Conservation (phyloP, 1,140 invertebrate species). For the Stratiolaelaps scimitus region DNA sequence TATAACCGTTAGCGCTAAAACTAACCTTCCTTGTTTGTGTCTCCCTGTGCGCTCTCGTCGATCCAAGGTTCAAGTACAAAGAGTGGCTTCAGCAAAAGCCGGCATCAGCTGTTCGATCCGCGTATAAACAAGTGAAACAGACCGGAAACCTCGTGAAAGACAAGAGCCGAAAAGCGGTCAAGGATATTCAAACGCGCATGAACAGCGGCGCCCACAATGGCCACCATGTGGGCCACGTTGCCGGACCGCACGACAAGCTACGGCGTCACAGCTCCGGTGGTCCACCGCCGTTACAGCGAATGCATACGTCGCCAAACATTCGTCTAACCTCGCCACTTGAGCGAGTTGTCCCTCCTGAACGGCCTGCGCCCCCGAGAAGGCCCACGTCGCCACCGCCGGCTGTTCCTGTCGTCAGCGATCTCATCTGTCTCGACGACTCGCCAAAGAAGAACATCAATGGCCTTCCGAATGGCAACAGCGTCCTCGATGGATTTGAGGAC, state of each 20-base stretch:
- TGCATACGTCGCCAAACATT: constrained; percentile 17
- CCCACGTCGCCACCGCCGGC: constrained; percentile 17
- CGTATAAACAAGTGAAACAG: constrained; percentile 24
- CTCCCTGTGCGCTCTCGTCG: neutral
- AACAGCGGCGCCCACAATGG: constrained; percentile 1
- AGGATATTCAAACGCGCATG: constrained; percentile 15
- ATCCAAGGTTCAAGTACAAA: constrained; percentile 14
- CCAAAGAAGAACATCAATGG: neutral
- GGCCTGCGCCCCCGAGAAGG: neutral
- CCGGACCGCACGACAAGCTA: constrained; percentile 5
- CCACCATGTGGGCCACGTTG: no score
- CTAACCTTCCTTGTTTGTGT: neutral
- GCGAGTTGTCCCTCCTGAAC: neutral
- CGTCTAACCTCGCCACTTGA: neutral
- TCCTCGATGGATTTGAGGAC: constrained; percentile 13
- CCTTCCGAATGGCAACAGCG: neutral
- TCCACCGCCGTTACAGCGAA: constrained; percentile 7
- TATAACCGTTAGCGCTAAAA: neutral
- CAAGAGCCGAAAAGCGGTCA: constrained; percentile 13
- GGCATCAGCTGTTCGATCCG: constrained; percentile 17
- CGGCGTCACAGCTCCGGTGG: neutral
- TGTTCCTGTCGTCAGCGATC: constrained; percentile 8
- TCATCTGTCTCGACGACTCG: constrained; percentile 21
- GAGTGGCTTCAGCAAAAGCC: constrained; percentile 26
- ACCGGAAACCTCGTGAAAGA: constrained; percentile 22